These are phyloP conservation scores for Apodemus sylvaticus DNA, from an alignment of 2,113 vertebrate species.

Conservation along the genomic window DNA sequence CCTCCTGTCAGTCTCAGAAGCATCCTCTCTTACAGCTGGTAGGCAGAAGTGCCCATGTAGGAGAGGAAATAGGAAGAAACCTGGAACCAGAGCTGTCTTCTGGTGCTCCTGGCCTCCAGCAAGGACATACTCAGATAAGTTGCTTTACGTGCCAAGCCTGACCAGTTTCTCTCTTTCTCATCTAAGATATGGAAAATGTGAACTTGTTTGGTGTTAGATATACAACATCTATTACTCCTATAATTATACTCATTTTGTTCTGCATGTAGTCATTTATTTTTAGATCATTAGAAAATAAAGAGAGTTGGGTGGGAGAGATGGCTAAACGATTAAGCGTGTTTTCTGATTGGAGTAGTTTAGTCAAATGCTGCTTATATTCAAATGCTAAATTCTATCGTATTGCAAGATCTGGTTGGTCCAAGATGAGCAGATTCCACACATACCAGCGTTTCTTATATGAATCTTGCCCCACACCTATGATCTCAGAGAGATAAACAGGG, in stretches of 20 bases:
- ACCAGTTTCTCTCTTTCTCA: neutral
- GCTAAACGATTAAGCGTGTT: neutral
- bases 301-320: neutral
- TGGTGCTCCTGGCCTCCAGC: neutral
- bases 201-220: slow-evolving; percentile 26
- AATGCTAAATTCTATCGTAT: no score
- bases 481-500: no score
- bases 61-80: neutral
- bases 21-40: neutral
- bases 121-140: neutral
- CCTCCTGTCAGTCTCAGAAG: neutral
- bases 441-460: no score
- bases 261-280: neutral
- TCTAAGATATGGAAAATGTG: neutral
- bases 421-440: no score
- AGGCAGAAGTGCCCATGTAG: neutral
- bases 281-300: neutral
- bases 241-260: neutral
- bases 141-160: neutral
- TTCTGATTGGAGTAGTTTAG: neutral
- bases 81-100: neutral
- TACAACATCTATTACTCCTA: neutral
- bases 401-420: no score
- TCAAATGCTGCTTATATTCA: no score
- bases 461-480: no score